Evolutionary conservation across 1,140 invertebrate genomes (phyloP), one percentile per base, ranked within the genome.

Genomic region (Sitophilus oryzae): DNA sequence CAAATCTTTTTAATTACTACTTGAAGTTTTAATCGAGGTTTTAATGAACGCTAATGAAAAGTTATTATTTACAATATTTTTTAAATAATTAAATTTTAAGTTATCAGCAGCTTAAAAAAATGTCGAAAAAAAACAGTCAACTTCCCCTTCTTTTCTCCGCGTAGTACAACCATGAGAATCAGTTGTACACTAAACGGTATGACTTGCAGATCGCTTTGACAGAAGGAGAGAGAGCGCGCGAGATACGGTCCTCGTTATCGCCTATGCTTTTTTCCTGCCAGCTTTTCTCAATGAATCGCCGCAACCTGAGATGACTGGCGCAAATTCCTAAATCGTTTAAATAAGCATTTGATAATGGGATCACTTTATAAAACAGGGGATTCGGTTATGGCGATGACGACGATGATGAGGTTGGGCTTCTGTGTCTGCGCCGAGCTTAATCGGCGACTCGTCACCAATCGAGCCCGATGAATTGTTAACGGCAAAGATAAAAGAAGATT

Each of bases 311-410:
- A 55, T 55, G 52, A 55, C 52, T 55, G 30, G 44, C 14, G 35
- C 11, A 41, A 53, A 55, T 45, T 35, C 23, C 44, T 21, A 55
- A 55, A 55, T 55, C 52, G 52, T 55, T 55, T 55, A 55, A 55
- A 55, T 55, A 55, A 55, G 52, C 52, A 55, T 55, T 55, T 55
- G 52, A 55, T 55, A 55, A 55, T 55, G 52, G 52, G 52, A 55
- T 55, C 52, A 55, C 52, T 55, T 55, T 55, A 55, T 55, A 48
- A 47, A 55, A 55, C 52, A 47, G 44, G 52, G 52, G 44, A 23
- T 48, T 52, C 43, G 42, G 49, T 40, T 52, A 15, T 40, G 42
- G 41, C 43, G 23, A 38, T 36, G 18, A n/a, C 21, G 34, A n/a
- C n/a, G n/a, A n/a, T n/a, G n/a, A n/a, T n/a, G n/a, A n/a, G n/a